Conservation (phyloP, 2,888 invertebrate species). For the Stenichneumon culpator region DNA sequence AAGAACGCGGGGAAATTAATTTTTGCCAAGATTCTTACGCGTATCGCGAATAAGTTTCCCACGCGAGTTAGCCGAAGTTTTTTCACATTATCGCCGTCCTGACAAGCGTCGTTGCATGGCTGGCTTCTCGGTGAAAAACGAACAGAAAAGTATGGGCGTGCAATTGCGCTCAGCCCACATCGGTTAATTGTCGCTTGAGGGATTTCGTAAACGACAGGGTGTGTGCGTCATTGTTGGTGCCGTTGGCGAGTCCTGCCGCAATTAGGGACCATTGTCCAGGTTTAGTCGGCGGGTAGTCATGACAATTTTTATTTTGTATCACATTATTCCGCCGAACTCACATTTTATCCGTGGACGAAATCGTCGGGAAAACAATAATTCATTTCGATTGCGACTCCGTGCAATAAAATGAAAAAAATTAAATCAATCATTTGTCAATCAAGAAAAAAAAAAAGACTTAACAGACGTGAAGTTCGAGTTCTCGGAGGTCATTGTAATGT, state of each 20-base stretch:
- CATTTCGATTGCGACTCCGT: background rate
- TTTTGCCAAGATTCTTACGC: background rate
- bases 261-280: background rate
- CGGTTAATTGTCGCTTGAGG: constrained; percentile 1
- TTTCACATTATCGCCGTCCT: background rate
- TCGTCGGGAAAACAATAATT: background rate
- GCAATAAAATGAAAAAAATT: no score
- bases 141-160: constrained; percentile 15
- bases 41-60: background rate
- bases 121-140: background rate
- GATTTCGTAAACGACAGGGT: background rate
- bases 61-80: constrained; percentile 23
- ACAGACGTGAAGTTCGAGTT: no score
- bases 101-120: background rate
- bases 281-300: background rate
- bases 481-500: no score
- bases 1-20: background rate
- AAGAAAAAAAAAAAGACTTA: background rate
- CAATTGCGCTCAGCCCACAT: background rate
- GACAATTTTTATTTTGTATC: background rate
- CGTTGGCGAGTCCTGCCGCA: background rate
- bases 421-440: background rate
- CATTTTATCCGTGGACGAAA: background rate
- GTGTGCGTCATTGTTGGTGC: background rate
- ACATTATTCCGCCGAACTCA: no score